Percentiles rank a stretch among this genome's conserved stretches.
phyloP scores from a whole-genome alignment of 2,888 invertebrate species.

The Bombylius discolor region DNA sequence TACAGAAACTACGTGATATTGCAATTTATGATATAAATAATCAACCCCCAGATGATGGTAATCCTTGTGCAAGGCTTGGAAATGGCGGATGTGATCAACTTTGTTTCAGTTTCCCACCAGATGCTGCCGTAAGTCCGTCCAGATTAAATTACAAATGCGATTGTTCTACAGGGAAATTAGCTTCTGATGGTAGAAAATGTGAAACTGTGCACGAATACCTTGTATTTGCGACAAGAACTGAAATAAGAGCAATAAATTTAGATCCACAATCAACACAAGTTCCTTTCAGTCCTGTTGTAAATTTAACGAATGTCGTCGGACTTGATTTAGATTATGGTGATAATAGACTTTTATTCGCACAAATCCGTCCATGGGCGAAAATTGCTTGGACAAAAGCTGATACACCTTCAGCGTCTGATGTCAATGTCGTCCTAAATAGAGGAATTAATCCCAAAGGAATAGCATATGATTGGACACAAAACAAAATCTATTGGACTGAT shows the following conservation, averaged over 20 bases:
- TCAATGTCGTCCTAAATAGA: slow-evolving; percentile 56
- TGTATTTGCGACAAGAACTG: slow-evolving; percentile 86
- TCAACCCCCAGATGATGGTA: slow-evolving; percentile 72
- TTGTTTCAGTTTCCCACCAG: slow-evolving; percentile 83
- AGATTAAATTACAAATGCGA: slow-evolving; percentile 59
- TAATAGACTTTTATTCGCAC: slow-evolving; percentile 79
- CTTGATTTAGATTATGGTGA: slow-evolving; percentile 90
- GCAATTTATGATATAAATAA: slow-evolving; percentile 79
- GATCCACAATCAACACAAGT: slow-evolving; percentile 68
- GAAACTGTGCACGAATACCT: slow-evolving; percentile 77
- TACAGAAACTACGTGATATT: slow-evolving; percentile 78
- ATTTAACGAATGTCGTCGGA: slow-evolving; percentile 86
- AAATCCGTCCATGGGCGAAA: slow-evolving; percentile 81
- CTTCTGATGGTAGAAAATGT: slow-evolving; percentile 55
- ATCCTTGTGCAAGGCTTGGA: slow-evolving; percentile 62
- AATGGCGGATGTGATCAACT: slow-evolving; percentile 87
- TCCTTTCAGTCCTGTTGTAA: slow-evolving; percentile 74
- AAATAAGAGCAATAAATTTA: slow-evolving; percentile 78
- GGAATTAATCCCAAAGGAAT: slow-evolving; percentile 88
- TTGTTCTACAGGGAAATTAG: slow-evolving; percentile 79
- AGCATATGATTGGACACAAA: slow-evolving; percentile 95
- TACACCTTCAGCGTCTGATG: slow-evolving; percentile 48
- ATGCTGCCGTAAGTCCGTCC: slow-evolving; percentile 37
- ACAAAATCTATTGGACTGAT: slow-evolving; percentile 96
- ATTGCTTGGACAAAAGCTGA: slow-evolving; percentile 70